These are phyloP conservation scores for Gallinago solitaria DNA, from an alignment of 2,797 vertebrate species.

Conservation along the genomic window DNA sequence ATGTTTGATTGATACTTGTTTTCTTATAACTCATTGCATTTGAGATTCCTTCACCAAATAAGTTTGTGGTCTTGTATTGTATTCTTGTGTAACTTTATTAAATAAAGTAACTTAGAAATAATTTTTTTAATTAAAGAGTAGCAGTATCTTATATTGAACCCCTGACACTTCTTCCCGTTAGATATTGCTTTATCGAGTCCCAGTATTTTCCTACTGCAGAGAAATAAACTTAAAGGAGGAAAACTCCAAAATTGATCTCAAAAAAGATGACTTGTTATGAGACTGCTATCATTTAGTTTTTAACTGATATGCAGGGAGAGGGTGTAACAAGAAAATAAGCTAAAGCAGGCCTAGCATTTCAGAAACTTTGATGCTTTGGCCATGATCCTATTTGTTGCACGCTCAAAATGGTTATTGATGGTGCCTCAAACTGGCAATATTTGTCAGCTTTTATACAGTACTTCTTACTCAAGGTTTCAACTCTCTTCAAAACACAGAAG, in stretches of 20 bases:
- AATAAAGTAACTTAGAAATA: neutral
- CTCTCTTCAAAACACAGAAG: neutral
- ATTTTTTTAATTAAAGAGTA: neutral
- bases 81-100: neutral
- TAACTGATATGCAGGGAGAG: neutral
- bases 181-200: neutral
- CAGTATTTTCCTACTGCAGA: neutral
- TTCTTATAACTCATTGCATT: neutral
- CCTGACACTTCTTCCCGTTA: neutral
- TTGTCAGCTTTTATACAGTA: neutral
- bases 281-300: neutral
- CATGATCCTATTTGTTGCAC: neutral
- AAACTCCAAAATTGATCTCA: neutral
- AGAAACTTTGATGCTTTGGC: neutral
- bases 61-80: neutral
- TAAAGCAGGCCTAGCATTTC: neutral
- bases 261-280: neutral
- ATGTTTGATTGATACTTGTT: slow-evolving; percentile 42
- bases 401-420: neutral
- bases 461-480: neutral
- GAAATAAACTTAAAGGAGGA: neutral
- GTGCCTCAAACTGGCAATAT: neutral
- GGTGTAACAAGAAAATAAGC: neutral
- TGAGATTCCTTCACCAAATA: neutral
- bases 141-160: neutral